Percentiles rank a stretch among this genome's conserved stretches.
These are phyloP conservation scores for Sweltsa coloradensis DNA, from an alignment of 1,140 invertebrate species.

Conservation along the genomic window DNA sequence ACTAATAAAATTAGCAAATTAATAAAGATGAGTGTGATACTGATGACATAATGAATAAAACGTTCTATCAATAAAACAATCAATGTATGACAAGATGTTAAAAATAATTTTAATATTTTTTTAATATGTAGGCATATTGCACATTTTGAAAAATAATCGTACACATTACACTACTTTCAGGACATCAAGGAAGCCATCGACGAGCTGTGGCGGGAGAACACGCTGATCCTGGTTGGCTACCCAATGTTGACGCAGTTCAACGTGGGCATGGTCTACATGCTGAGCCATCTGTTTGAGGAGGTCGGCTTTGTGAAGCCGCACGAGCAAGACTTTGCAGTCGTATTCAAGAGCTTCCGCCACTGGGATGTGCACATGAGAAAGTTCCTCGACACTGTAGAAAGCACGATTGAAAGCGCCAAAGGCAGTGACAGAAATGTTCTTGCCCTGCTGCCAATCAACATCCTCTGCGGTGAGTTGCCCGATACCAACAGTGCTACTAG, in stretches of 20 bases:
- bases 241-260: slow-evolving; percentile 13
- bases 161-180: too few relatives aligned
- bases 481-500: too few relatives aligned
- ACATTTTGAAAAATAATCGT: too few relatives aligned
- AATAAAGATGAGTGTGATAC: too few relatives aligned
- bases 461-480: slow-evolving; percentile 6
- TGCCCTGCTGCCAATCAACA: slow-evolving; percentile 1
- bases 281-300: slow-evolving; percentile 9
- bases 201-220: background rate
- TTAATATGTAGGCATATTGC: too few relatives aligned
- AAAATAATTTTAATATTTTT: too few relatives aligned
- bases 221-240: slow-evolving; percentile 7
- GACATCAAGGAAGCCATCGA: slow-evolving; percentile 5
- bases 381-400: background rate
- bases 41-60: too few relatives aligned
- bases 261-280: slow-evolving; percentile 11
- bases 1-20: too few relatives aligned
- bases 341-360: background rate
- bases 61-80: too few relatives aligned
- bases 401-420: background rate
- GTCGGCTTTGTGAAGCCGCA: slow-evolving; percentile 7
- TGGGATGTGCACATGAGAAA: background rate
- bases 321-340: slow-evolving; percentile 6
- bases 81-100: too few relatives aligned
- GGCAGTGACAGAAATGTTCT: background rate